phyloP scores from a whole-genome alignment of 2,113 vertebrate genomes.

The Athene cunicularia region DNA sequence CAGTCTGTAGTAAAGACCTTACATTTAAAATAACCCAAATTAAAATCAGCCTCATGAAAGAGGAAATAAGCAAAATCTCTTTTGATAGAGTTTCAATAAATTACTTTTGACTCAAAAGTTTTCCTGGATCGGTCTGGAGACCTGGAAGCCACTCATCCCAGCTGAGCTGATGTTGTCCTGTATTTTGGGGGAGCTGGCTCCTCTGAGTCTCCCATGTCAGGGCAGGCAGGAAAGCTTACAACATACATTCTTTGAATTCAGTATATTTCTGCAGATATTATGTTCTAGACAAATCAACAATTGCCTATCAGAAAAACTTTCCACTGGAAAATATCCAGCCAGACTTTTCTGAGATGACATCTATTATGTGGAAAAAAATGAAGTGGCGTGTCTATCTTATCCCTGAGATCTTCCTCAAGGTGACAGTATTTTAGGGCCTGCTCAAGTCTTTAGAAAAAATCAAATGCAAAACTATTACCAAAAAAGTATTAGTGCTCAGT shows the following conservation, averaged over 20 bases:
- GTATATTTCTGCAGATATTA: background rate
- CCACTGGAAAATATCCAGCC: background rate
- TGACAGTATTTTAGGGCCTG: background rate
- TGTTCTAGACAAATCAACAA: background rate
- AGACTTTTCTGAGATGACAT: background rate
- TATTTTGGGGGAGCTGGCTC: background rate
- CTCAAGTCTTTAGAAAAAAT: background rate
- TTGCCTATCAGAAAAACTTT: background rate
- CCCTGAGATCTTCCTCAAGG: background rate
- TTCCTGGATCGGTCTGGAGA: background rate
- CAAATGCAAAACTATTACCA: background rate
- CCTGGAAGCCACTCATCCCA: background rate
- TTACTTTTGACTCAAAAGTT: background rate
- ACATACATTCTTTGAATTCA: background rate
- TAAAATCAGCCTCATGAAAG: background rate
- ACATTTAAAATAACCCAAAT: background rate
- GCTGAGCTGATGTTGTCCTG: background rate
- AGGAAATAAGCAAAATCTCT: background rate
- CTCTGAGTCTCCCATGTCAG: background rate
- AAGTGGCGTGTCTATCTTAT: background rate
- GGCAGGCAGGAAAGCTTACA: background rate
- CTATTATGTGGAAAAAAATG: background rate
- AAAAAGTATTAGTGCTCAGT: background rate
- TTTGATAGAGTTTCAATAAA: background rate
- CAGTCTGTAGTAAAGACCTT: background rate